These are phyloP conservation scores for Empidonax traillii DNA, from an alignment of 2,113 vertebrate species.

Conservation along the genomic window DNA sequence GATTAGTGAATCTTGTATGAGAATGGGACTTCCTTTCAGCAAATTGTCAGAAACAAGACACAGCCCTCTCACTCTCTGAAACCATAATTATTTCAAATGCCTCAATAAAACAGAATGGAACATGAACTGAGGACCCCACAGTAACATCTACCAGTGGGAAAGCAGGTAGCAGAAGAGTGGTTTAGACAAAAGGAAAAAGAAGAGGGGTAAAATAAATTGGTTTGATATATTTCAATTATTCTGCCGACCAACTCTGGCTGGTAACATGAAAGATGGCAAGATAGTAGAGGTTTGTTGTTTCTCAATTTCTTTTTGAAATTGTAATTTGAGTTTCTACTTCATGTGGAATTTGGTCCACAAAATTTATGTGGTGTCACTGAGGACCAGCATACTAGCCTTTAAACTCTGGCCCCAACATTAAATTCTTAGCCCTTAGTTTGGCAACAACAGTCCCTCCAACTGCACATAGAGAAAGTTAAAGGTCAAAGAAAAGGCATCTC, in stretches of 20 bases:
- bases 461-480: neutral
- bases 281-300: neutral
- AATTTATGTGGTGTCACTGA: neutral
- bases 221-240: neutral
- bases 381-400: neutral
- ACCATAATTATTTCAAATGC: neutral
- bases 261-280: neutral
- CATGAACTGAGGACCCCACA: rapidly evolving
- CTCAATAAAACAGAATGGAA: neutral
- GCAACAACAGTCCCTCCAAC: neutral
- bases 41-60: neutral
- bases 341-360: neutral
- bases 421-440: neutral
- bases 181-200: neutral
- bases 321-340: neutral
- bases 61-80: neutral
- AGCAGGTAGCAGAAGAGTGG: neutral
- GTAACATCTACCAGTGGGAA: neutral
- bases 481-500: neutral
- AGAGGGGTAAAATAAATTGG: rapidly evolving
- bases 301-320: neutral
- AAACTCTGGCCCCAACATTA: neutral
- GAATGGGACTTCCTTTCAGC: neutral
- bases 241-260: neutral
- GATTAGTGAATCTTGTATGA: neutral